Evolutionary conservation across 2,888 invertebrate genomes (phyloP).

Genomic region (Zhuqinia jingwanae): DNA sequence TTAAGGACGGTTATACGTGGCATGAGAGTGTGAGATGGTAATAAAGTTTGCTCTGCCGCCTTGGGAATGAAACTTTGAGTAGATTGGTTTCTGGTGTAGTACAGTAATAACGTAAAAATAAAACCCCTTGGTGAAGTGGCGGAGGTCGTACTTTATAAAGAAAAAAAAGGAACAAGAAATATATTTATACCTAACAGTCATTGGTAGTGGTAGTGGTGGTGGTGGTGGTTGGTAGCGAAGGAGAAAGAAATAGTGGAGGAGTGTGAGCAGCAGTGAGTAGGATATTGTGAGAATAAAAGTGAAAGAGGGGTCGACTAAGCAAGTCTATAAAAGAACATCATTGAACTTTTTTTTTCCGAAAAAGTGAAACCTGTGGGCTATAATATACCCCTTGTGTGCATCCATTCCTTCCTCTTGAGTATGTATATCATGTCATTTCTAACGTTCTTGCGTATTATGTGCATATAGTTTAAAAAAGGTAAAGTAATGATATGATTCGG

Average conservation of each 20-base stretch:
- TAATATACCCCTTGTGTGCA: slow-evolving; percentile 23
- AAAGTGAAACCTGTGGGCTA: slow-evolving; percentile 71
- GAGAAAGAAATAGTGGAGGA: too few relatives aligned
- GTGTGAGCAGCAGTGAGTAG: too few relatives aligned
- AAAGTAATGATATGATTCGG: not conserved
- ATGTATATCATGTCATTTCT: slow-evolving; percentile 55
- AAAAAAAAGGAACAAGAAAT: slow-evolving; percentile 37
- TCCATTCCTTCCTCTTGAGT: slow-evolving; percentile 26
- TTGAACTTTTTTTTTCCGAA: slow-evolving; percentile 48
- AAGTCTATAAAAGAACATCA: slow-evolving; percentile 64
- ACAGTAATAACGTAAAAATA: slow-evolving; percentile 72
- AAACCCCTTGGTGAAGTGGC: slow-evolving; percentile 62
- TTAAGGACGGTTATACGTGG: slow-evolving; percentile 62
- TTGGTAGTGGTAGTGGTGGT: too few relatives aligned
- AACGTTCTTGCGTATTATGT: slow-evolving; percentile 39
- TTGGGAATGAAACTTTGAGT: slow-evolving; percentile 74
- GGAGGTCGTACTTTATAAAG: slow-evolving; percentile 37
- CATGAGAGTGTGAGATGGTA: slow-evolving; percentile 73
- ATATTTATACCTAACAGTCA: too few relatives aligned
- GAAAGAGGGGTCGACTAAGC: slow-evolving; percentile 60
- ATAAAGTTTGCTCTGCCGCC: slow-evolving; percentile 75
- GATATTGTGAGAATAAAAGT: slow-evolving; percentile 47
- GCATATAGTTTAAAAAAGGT: slow-evolving; percentile 53
- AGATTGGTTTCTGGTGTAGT: slow-evolving; percentile 72
- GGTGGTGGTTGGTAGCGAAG: slow-evolving; percentile 9